These are phyloP conservation scores for Trisateles emortualis DNA, from an alignment of 2,888 invertebrate species.

Conservation along the genomic window DNA sequence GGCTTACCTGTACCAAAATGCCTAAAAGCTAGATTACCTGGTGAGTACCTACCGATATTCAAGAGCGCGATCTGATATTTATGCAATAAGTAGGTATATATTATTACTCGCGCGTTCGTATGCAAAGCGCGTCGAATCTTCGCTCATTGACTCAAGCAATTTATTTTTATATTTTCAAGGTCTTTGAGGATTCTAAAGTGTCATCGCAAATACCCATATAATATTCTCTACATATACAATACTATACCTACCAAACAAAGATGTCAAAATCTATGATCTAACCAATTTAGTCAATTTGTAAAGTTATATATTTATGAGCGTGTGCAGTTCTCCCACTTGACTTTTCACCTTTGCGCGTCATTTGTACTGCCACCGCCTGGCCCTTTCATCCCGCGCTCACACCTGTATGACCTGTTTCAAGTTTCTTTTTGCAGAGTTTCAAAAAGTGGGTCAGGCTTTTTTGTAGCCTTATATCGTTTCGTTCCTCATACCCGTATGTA, in stretches of 20 bases:
- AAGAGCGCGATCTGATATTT: background rate
- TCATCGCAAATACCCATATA: slow-evolving; percentile 13
- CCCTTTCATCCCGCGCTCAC: slow-evolving; percentile 20
- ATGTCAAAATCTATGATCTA: too few species aligned
- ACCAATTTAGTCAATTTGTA: slow-evolving; percentile 19
- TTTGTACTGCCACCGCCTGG: slow-evolving; percentile 24
- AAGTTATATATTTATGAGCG: slow-evolving; percentile 17
- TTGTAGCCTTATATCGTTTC: slow-evolving; percentile 4
- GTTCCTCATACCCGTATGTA: background rate
- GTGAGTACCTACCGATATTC: slow-evolving; percentile 49
- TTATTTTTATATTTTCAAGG: slow-evolving; percentile 53
- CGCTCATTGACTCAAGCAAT: slow-evolving; percentile 43
- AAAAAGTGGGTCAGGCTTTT: slow-evolving; percentile 42
- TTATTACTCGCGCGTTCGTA: slow-evolving; percentile 31
- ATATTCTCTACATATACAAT: background rate
- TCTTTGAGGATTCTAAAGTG: slow-evolving; percentile 24
- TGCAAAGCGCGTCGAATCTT: slow-evolving; percentile 37
- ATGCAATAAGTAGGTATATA: slow-evolving; percentile 3
- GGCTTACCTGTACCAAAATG: slow-evolving; percentile 86
- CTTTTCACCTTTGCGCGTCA: slow-evolving; percentile 40
- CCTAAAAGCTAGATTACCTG: slow-evolving; percentile 90
- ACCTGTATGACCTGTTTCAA: slow-evolving; percentile 43
- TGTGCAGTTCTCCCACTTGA: slow-evolving; percentile 36
- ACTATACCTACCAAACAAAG: background rate
- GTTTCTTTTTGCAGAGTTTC: slow-evolving; percentile 33